These are phyloP conservation scores for Intellagama lesueurii DNA, from an alignment of 2,797 vertebrate genomes.

Conservation along the genomic window DNA sequence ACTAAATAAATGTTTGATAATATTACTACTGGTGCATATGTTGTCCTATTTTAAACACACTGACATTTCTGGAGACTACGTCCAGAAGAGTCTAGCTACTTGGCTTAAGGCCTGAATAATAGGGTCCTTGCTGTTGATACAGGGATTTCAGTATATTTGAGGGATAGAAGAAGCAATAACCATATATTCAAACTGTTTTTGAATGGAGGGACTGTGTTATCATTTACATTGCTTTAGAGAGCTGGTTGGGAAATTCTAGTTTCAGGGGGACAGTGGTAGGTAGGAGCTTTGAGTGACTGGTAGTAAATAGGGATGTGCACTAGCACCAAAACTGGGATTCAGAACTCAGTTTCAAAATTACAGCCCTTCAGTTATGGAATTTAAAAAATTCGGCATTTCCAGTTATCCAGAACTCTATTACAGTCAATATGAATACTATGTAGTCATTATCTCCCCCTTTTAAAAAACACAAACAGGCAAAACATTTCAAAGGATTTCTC, in stretches of 20 bases:
- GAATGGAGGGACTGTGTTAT: neutral
- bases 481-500: too few relatives aligned
- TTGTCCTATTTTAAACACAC: neutral
- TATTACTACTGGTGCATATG: neutral
- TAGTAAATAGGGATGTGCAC: too few relatives aligned
- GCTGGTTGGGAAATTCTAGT: neutral
- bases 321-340: too few relatives aligned
- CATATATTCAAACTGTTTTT: neutral
- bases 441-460: too few relatives aligned
- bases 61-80: neutral
- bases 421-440: too few relatives aligned
- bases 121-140: neutral
- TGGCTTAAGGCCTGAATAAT: neutral
- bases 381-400: too few relatives aligned
- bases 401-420: too few relatives aligned
- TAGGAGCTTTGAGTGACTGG: neutral
- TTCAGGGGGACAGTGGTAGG: neutral
- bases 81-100: neutral
- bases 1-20: neutral
- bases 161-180: neutral
- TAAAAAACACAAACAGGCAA: too few relatives aligned
- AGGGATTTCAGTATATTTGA: neutral
- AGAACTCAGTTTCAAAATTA: too few relatives aligned
- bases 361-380: too few relatives aligned
- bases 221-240: too few relatives aligned